Percentiles rank a stretch among this genome's conserved stretches.
Conservation (phyloP, 2,888 invertebrate genomes). For the Andrena hattorfiana region DNA sequence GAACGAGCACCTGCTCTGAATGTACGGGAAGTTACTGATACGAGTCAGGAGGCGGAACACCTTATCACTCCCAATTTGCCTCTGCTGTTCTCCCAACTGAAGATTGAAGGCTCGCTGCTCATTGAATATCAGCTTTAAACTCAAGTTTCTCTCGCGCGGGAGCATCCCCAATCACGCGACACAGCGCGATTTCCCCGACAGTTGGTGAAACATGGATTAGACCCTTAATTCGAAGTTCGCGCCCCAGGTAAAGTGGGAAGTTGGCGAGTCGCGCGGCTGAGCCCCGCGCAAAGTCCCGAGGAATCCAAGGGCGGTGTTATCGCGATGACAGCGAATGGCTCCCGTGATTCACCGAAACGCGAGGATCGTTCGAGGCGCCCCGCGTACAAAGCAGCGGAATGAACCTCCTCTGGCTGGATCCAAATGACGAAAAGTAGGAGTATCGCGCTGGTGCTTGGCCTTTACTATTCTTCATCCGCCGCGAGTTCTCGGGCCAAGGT, state of each 20-base stretch:
- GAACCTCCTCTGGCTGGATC: slow-evolving; percentile 21
- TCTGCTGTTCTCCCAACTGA: too few species aligned
- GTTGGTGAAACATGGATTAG: slow-evolving; percentile 42
- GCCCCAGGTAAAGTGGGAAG: slow-evolving; percentile 43
- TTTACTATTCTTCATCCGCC: slow-evolving; percentile 58
- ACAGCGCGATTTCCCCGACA: neutral
- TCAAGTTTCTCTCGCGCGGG: neutral
- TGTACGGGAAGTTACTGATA: too few species aligned
- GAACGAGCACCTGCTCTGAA: slow-evolving; percentile 29
- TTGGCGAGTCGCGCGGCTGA: slow-evolving; percentile 44
- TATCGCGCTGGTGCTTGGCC: slow-evolving; percentile 41
- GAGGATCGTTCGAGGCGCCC: slow-evolving; percentile 21
- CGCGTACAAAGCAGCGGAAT: slow-evolving; percentile 5
- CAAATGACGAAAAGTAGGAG: slow-evolving; percentile 41
- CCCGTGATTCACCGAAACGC: slow-evolving; percentile 40
- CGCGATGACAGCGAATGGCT: slow-evolving; percentile 41
- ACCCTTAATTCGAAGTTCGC: slow-evolving; percentile 44
- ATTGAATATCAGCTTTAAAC: slow-evolving; percentile 23
- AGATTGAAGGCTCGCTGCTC: slow-evolving; percentile 5
- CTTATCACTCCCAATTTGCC: too few species aligned
- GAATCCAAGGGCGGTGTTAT: slow-evolving; percentile 30
- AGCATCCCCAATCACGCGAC: slow-evolving; percentile 36
- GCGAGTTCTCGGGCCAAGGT: slow-evolving; percentile 6
- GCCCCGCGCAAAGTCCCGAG: slow-evolving; percentile 26
- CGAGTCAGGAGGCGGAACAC: too few species aligned